Percentiles rank a stretch among this genome's conserved stretches.
Evolutionary conservation across 2,113 vertebrate species (phyloP).

Genomic region (Dicentrarchus labrax): DNA sequence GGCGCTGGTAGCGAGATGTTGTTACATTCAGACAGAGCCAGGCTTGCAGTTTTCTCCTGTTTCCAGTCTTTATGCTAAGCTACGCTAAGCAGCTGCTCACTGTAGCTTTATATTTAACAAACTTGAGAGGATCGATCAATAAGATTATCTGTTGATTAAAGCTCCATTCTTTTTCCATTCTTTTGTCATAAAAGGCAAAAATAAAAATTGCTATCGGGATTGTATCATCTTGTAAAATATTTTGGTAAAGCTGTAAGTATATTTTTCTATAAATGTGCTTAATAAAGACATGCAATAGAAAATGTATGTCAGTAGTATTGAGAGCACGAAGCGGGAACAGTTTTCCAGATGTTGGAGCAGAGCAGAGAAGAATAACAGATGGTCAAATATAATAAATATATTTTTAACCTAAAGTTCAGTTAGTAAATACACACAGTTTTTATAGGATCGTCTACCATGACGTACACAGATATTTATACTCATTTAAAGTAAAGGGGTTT

Average conservation of each 20-base stretch:
- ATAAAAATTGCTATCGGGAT: conserved; percentile 20
- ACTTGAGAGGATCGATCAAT: too few species aligned
- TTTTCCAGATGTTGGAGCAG: conserved; percentile 9
- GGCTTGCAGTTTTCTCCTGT: neutral
- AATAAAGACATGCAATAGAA: conserved; percentile 80
- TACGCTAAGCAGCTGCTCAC: neutral
- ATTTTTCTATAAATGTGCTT: conserved; percentile 74
- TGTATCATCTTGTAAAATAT: conserved; percentile 50
- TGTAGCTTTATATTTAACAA: too few species aligned
- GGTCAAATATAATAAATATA: neutral
- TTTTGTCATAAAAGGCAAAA: neutral
- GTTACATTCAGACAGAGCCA: neutral
- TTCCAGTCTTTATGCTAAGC: neutral
- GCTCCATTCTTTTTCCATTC: neutral
- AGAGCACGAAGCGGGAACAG: neutral
- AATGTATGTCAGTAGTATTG: neutral
- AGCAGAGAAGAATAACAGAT: neutral
- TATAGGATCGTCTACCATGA: neutral
- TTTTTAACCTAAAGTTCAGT: neutral
- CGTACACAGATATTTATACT: neutral
- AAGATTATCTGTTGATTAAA: neutral
- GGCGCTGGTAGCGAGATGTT: neutral
- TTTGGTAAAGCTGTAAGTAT: conserved; percentile 60
- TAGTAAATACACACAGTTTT: neutral
- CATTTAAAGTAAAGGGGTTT: neutral